Base-by-base conservation (phyloP, 2,888 invertebrate genomes). In the Beris chalybata region DNA sequence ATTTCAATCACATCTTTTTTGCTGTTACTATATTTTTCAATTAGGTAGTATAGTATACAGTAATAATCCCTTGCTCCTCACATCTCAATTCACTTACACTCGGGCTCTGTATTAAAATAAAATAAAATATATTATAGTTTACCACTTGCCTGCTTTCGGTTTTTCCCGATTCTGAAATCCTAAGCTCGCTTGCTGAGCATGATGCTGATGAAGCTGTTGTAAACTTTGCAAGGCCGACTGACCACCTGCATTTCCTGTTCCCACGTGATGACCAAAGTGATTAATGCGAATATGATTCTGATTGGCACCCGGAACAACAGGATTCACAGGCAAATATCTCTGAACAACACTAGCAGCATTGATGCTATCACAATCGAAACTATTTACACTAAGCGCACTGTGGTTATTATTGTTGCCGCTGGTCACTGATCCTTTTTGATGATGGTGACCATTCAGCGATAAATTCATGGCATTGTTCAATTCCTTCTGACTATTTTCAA, bases 391-490 rank as follows among this genome's bases (percentile, higher is more conserved):
- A 74, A 75, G 75, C 73, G 75, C 74, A 75, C 73, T 71, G 70
- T 66, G 71, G 59, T 66, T 74, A 59, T 65, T 71, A 57, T 67
- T 73, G 59, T 54, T 69, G 67, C 55, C 71, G 48, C 54, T 71
- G 38, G 32, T 73, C 11, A 22, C 47, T 0, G 54, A 44, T 54
- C 64, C 55, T 50, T 69, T 67, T 7, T 69, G 70, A 56, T 66
- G 68, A 52, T 54, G 59, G 58, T 66, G 69, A 56, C 45, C 69
- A 72, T 80, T 78, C 68, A 80, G 73, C 66, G 81, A 81, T 71
- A 81, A 72, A 75, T 81, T 81, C 72, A 81, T 81, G 70, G 78
- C 81, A 73, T 76, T 79, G 71, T 77, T 79, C 69, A 78, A 78
- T 70, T 80, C 79, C 70, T 76, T 79, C 65, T 75, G 75, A 53